phyloP scores from a whole-genome alignment of 1,140 invertebrate genomes.

The Dryas iulia region DNA sequence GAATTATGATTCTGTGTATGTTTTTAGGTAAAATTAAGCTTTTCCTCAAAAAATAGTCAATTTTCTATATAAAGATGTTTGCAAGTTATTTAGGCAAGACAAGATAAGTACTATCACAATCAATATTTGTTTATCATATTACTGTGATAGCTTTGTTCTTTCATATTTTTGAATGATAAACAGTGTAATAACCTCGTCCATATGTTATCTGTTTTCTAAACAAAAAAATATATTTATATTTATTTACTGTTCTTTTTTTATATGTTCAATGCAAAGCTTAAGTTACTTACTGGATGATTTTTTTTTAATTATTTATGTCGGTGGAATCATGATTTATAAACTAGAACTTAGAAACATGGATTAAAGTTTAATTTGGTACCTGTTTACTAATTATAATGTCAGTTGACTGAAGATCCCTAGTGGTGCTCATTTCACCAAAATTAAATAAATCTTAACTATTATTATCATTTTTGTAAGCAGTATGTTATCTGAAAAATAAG shows the following conservation, averaged over 20 bases:
- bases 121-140: conserved; percentile 19
- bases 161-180: conserved; percentile 5
- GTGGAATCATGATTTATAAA: too few species aligned
- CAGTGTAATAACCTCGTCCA: conserved; percentile 22
- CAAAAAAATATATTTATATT: too few species aligned
- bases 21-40: too few species aligned
- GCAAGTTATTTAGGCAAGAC: conserved; percentile 14
- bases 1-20: too few species aligned
- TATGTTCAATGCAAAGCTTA: neutral
- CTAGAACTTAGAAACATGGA: too few species aligned
- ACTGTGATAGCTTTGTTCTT: conserved; percentile 16
- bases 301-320: neutral
- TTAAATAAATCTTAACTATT: too few species aligned
- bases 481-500: neutral
- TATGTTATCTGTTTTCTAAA: neutral
- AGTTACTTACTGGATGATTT: neutral
- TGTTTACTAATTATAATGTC: too few species aligned
- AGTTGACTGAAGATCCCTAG: too few species aligned
- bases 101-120: conserved; percentile 22
- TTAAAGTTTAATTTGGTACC: too few species aligned
- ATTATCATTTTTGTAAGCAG: too few species aligned
- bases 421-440: too few species aligned
- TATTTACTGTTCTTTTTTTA: neutral
- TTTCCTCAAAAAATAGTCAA: neutral
- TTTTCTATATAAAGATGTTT: neutral